These are phyloP conservation scores for Molossus alvarezi DNA, from an alignment of 2,797 vertebrate species.

Conservation along the genomic window DNA sequence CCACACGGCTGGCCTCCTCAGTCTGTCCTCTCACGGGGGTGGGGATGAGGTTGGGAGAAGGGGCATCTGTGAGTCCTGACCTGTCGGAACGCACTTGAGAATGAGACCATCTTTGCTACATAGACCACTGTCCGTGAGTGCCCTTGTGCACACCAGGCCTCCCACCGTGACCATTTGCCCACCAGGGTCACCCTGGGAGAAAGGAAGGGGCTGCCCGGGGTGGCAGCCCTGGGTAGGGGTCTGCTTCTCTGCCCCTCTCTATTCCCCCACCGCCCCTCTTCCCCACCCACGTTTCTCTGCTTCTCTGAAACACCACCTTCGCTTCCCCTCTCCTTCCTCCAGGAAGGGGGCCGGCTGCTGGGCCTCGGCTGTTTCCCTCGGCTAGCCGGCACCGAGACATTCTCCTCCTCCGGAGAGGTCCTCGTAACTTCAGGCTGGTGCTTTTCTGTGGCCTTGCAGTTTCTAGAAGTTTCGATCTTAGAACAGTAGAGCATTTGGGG, in stretches of 20 bases:
- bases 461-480: neutral
- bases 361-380: no score
- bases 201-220: neutral
- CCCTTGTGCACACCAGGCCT: neutral
- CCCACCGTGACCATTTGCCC: fast-evolving
- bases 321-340: neutral
- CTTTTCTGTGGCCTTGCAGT: neutral
- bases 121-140: fast-evolving
- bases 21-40: neutral
- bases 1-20: fast-evolving
- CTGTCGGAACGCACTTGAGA: neutral
- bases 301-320: neutral
- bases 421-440: neutral
- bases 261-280: fast-evolving
- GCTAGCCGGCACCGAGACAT: neutral
- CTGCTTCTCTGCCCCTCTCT: neutral
- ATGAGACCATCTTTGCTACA: neutral
- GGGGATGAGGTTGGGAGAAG: no score
- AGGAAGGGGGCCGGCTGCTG: fast-evolving
- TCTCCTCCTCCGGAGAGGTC: neutral
- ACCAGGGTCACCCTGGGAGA: neutral
- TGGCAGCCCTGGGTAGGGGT: neutral
- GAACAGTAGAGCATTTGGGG: neutral
- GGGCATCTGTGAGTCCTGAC: neutral
- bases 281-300: fast-evolving